A percentile compares a stretch with the other conserved stretches of the same genome.
phyloP scores from a whole-genome alignment of 2,888 invertebrate species.

The Volucella bombylans region DNA sequence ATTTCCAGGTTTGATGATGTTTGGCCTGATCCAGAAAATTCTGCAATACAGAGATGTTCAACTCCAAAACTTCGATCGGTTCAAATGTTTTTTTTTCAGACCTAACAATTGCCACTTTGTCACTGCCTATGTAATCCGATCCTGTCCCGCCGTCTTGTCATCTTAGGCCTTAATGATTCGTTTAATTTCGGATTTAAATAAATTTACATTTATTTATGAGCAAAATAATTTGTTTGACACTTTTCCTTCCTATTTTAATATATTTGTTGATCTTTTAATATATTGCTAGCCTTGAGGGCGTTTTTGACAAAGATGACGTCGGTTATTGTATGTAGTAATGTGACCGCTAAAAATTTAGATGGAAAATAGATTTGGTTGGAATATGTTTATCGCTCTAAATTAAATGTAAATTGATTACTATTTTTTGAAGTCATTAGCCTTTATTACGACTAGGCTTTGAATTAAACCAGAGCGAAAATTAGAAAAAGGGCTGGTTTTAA shows the following conservation, averaged over 20 bases:
- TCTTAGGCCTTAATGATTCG: neutral
- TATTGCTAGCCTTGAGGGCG: neutral
- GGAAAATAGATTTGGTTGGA: conserved; percentile 4
- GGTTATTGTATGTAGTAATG: neutral
- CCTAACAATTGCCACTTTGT: no score
- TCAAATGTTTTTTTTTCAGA: no score
- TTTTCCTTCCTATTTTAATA: neutral
- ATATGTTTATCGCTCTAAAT: neutral
- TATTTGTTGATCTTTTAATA: neutral
- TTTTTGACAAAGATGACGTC: neutral
- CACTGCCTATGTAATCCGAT: neutral
- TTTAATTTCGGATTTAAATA: conserved; percentile 3
- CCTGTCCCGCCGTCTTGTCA: neutral
- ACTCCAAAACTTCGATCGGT: no score
- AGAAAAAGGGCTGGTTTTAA: no score
- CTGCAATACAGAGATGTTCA: no score
- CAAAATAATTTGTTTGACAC: neutral
- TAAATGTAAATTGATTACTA: neutral
- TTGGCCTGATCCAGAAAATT: no score
- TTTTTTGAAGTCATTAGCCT: no score
- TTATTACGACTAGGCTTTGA: no score
- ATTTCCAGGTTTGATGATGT: no score
- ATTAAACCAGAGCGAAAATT: no score
- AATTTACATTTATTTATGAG: conserved; percentile 4
- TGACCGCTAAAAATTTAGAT: conserved; percentile 3